Evolutionary conservation across 2,797 vertebrate genomes (phyloP).

Genomic region (Crenichthys baileyi): DNA sequence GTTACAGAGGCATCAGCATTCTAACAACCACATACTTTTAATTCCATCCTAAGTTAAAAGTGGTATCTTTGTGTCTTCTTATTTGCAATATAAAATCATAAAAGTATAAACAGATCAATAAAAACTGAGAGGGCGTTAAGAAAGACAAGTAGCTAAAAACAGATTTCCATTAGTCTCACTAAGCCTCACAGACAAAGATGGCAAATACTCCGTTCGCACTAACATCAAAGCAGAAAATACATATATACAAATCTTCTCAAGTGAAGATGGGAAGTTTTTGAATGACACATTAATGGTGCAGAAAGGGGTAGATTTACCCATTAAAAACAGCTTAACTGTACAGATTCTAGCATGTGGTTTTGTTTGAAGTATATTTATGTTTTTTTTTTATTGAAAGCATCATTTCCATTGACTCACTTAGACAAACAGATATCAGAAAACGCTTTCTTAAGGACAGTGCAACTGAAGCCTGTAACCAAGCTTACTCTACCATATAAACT

Average conservation of each 20-base stretch:
- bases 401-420: too few species aligned
- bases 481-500: too few species aligned
- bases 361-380: background rate
- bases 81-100: conserved; percentile 19
- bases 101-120: conserved; percentile 50
- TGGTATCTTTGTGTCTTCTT: background rate
- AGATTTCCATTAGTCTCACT: conserved; percentile 53
- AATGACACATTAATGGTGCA: conserved; percentile 13
- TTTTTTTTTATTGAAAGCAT: too few species aligned
- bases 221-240: conserved; percentile 1
- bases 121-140: conserved; percentile 22
- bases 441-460: too few species aligned
- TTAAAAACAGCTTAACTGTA: background rate
- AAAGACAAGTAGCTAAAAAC: conserved; percentile 36
- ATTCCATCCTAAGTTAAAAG: conserved; percentile 11
- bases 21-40: conserved; percentile 1
- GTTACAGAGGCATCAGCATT: background rate
- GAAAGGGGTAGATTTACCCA: background rate
- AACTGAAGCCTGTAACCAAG: too few species aligned
- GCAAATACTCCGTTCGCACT: conserved; percentile 17
- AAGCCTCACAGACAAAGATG: conserved; percentile 21
- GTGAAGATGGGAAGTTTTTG: background rate
- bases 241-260: background rate
- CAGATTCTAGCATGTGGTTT: background rate
- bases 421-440: too few species aligned